Evolutionary conservation across 2,888 invertebrate species (phyloP).

Genomic region (Pycnomerus fuliginosus): DNA sequence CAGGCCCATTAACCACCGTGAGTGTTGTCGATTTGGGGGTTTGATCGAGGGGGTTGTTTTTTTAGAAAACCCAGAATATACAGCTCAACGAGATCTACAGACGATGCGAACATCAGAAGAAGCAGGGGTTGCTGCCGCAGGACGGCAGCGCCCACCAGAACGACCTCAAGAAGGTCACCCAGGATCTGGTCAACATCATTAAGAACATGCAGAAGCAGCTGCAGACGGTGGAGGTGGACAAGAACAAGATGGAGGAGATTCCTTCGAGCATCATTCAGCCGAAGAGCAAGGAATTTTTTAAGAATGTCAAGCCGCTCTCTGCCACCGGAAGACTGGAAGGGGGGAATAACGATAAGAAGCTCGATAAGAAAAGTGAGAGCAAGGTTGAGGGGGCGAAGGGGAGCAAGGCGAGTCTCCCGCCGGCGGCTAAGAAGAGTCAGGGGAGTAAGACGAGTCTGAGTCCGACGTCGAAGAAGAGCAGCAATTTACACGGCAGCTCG

Average conservation of each 20-base stretch:
- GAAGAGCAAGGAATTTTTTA: conserved; percentile 15
- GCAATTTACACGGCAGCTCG: neutral
- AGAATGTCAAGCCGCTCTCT: neutral
- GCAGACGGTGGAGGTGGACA: neutral
- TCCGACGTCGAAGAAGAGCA: no score
- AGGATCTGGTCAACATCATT: conserved; percentile 14
- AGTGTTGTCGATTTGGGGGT: no score
- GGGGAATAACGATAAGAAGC: neutral
- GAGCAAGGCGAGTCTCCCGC: neutral
- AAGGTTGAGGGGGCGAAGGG: neutral
- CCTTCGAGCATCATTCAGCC: conserved; percentile 10
- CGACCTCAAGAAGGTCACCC: conserved; percentile 11
- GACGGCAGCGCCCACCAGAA: no score
- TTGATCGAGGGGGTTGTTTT: no score
- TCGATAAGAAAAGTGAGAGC: neutral
- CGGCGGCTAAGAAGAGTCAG: neutral
- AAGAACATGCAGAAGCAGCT: conserved; percentile 17
- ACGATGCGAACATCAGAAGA: no score
- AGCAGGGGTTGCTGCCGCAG: no score
- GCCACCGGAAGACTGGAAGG: conserved; percentile 1
- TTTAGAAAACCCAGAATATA: no score
- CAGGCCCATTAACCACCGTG: no score
- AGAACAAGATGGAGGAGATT: conserved; percentile 3
- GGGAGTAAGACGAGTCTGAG: neutral
- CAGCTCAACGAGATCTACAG: no score